Base-by-base conservation (phyloP, 2,888 invertebrate genomes). In the Coenonympha glycerion region DNA sequence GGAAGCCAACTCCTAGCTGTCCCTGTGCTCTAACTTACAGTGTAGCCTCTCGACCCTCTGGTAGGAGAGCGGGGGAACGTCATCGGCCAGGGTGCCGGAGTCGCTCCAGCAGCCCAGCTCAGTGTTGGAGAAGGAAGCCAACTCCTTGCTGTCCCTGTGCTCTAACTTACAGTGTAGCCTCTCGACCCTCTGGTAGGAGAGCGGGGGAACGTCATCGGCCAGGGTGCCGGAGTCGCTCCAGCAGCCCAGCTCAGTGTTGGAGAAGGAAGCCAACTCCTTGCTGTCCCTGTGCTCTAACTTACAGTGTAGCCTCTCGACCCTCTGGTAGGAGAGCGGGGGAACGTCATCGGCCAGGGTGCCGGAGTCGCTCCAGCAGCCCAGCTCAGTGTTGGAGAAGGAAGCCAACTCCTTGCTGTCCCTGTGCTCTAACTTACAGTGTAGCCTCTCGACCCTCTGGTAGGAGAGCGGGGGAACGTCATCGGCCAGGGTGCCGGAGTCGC, bases 231-330 rank as follows among this genome's bases (percentile, higher is more conserved):
- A 93, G 76, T 95, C 95, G 62, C 94, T 95, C 88, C 94, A 95
- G 91, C 95, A 97, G 56, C 94, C 95, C 51, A 94, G 89, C 67
- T 96, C 96, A 1, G 95, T 94, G 74, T 97, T 97, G 52, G 96
- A 96, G 77, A 96, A 96, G 63, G 95, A 96, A 0, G 96, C 96
- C 53, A 98, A 88, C 80, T 98, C 97, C 73, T 97, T 96, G 63
- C 96, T 96, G 81, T 97, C 97, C 61, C 95, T 89, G 74, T 96
- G 96, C n/a, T n/a, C n/a, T n/a, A n/a, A n/a, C n/a, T n/a, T n/a
- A n/a, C n/a, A n/a, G n/a, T n/a, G n/a, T n/a, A n/a, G n/a, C n/a
- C n/a, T n/a, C n/a, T n/a, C n/a, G n/a, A n/a, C n/a, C n/a, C n/a
- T n/a, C n/a, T n/a, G n/a, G n/a, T n/a, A n/a, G n/a, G n/a, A n/a